Base-by-base conservation (phyloP, 2,888 invertebrate species). In the Flabesymbios commensalis region DNA sequence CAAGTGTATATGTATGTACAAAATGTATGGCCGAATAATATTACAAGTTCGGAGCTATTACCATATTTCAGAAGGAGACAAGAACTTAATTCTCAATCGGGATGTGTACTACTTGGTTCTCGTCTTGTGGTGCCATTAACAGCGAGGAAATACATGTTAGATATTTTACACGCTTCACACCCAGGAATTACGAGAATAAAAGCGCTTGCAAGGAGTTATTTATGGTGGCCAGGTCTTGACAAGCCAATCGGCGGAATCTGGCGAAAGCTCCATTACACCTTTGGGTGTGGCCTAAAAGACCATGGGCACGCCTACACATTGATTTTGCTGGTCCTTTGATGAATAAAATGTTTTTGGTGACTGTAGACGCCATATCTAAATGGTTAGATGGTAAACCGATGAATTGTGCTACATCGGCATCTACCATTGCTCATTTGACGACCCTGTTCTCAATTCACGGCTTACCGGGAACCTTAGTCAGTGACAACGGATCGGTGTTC, bases 171-270 rank as follows among this genome's bases (percentile, higher is more conserved):
- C 29, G 24, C 7, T 4, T n/a, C 5, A 7, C 55, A 55, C 29
- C 42, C 42, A 7, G 55, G 55, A 10, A 43, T 55, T 7, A n/a
- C 24, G 5, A 14, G 31, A 17, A 55, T 55, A 43, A 55, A 55
- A 29, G 26, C 7, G 4, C 10, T 55, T 3, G 55, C 55, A 4
- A 41, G 55, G n/a, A 10, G n/a, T 5, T 26, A 43, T 17, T 26
- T 55, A 5, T 55, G 55, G 55, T 55, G 41, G 55, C 55, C 55
- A 7, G 14, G 28, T n/a, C 10, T 55, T 5, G 43, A 55, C 19
- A 17, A 17, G 10, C 19, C 14, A n/a, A 53, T 53, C 5, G 53
- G 36, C 7, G 24, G 7, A 19, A 19, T 17, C 32, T 14, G 7
- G n/a, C 32, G 7, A 32, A 36, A 26, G 49, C 49, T 28, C 49